Conservation (phyloP, 2,113 vertebrate genomes). For the Crotalus horridus region DNA sequence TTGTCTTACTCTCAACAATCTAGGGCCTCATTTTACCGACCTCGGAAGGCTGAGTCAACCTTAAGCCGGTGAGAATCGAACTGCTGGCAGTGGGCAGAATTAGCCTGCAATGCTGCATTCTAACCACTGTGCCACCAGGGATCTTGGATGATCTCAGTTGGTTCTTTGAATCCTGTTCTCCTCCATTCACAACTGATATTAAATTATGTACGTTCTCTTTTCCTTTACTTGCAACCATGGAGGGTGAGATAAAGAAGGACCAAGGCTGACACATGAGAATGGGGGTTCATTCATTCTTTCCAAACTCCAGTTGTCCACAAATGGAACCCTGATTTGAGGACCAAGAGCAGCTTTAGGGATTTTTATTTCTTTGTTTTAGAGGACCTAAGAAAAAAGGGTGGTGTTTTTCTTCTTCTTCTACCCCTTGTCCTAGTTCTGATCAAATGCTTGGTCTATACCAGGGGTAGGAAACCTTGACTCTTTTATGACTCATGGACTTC, state of each 20-base stretch:
- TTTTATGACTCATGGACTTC: too few relatives aligned
- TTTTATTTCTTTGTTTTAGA: neutral
- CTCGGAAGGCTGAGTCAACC: neutral
- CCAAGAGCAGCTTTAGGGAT: neutral
- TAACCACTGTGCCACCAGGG: neutral
- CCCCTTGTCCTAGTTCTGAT: neutral
- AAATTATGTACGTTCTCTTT: neutral
- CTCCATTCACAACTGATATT: neutral
- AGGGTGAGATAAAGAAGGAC: neutral
- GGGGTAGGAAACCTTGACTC: too few relatives aligned
- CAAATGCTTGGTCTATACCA: neutral
- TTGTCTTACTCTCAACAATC: neutral
- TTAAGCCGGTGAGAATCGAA: neutral
- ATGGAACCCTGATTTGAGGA: neutral
- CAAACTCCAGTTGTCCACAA: neutral
- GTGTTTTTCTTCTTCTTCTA: neutral
- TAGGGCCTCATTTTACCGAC: neutral
- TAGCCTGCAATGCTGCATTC: neutral
- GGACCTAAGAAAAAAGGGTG: neutral
- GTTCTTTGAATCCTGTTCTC: neutral
- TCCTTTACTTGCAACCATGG: neutral
- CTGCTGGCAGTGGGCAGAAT: neutral
- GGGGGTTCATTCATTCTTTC: neutral
- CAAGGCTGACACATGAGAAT: neutral
- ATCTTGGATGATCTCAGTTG: neutral